A percentile compares a stretch with the other conserved stretches of the same genome.
These are phyloP conservation scores for Mantis religiosa DNA, from an alignment of 2,888 invertebrate species.

Conservation along the genomic window DNA sequence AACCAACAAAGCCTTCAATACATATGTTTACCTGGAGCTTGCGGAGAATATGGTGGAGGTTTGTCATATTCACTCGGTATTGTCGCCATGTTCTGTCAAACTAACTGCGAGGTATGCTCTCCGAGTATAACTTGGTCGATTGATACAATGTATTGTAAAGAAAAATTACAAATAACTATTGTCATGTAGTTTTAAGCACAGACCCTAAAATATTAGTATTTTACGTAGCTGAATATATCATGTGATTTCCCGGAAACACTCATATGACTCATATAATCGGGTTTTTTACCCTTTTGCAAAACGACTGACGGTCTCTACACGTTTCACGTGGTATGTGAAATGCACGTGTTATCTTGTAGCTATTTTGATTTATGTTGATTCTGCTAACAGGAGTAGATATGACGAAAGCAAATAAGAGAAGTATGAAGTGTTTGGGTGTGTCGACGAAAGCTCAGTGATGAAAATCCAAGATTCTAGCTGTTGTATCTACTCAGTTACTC, in stretches of 20 bases:
- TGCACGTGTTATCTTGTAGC: too few relatives aligned
- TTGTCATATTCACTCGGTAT: slow-evolving; percentile 16
- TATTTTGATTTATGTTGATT: too few relatives aligned
- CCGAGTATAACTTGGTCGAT: slow-evolving; percentile 27
- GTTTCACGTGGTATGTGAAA: too few relatives aligned
- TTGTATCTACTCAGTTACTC: too few relatives aligned
- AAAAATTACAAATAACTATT: background rate
- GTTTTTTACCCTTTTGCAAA: too few relatives aligned
- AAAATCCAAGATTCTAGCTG: too few relatives aligned
- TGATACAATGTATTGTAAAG: background rate
- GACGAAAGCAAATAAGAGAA: too few relatives aligned
- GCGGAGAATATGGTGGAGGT: slow-evolving; percentile 28
- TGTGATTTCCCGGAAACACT: background rate
- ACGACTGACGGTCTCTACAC: too few relatives aligned
- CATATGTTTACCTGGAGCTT: slow-evolving; percentile 22
- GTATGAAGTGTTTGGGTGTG: too few relatives aligned
- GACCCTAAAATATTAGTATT: background rate
- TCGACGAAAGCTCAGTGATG: too few relatives aligned
- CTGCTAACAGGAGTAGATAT: too few relatives aligned
- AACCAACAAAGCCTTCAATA: background rate
- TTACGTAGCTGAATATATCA: slow-evolving; percentile 39
- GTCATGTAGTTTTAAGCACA: background rate
- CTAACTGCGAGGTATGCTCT: slow-evolving; percentile 42
- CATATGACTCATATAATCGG: too few relatives aligned
- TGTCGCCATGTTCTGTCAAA: background rate